These are phyloP conservation scores for Adela reaumurella DNA, from an alignment of 2,888 invertebrate species.

Conservation along the genomic window DNA sequence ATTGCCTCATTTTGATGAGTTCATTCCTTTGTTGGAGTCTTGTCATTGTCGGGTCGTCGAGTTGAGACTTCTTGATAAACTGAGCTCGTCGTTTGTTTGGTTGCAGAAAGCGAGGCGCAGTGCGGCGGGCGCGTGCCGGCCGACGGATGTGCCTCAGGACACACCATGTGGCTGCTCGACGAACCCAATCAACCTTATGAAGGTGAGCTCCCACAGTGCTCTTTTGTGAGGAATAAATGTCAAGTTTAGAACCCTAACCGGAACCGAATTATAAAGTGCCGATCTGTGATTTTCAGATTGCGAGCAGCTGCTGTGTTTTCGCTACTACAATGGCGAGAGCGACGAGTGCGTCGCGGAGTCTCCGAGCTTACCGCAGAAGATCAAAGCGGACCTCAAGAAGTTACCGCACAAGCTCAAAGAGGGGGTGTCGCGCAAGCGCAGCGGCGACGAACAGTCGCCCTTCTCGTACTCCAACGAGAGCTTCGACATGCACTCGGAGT, in stretches of 20 bases:
- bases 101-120: constrained; percentile 37
- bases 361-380: constrained; percentile 36
- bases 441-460: constrained; percentile 39
- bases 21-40: no score
- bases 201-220: no score
- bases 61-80: no score
- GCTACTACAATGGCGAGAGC: constrained; percentile 64
- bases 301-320: constrained; percentile 66
- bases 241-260: no score
- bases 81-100: no score
- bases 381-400: constrained; percentile 58
- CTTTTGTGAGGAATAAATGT: no score
- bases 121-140: constrained; percentile 50
- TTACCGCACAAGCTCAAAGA: constrained; percentile 54
- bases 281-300: constrained; percentile 66
- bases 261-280: constrained; percentile 2
- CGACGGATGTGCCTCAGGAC: constrained; percentile 55
- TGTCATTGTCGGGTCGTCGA: no score
- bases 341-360: constrained; percentile 64
- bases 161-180: constrained; percentile 70
- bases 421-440: constrained; percentile 46
- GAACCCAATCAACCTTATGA: constrained; percentile 62
- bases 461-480: constrained; percentile 50
- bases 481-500: constrained; percentile 49
- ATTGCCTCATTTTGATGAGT: no score